These are phyloP conservation scores for Apodemia hepburni DNA, from an alignment of 2,888 invertebrate genomes.

Conservation along the genomic window DNA sequence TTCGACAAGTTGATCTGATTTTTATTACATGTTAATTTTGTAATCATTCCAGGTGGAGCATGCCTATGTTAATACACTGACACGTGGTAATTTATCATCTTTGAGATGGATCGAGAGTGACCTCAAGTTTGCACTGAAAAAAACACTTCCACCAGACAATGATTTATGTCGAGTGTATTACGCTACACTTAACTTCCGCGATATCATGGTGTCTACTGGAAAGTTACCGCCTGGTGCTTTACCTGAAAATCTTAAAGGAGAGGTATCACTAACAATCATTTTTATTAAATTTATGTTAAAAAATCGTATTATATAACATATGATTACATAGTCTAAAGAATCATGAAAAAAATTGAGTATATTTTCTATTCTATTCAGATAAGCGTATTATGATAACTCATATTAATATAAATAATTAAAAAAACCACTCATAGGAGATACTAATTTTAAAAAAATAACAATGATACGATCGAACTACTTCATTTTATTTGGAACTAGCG, in stretches of 20 bases:
- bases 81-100: conserved; percentile 96
- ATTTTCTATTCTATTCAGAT: no score
- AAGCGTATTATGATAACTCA: no score
- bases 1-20: no score
- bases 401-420: no score
- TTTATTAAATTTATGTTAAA: no score
- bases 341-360: no score
- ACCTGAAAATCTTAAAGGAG: conserved; percentile 92
- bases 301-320: no score
- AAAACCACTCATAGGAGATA: no score
- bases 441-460: no score
- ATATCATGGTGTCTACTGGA: conserved; percentile 98
- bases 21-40: not conserved
- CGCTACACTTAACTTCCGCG: conserved; percentile 98
- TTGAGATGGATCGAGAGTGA: conserved; percentile 94
- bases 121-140: conserved; percentile 53
- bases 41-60: conserved; percentile 84
- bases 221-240: conserved; percentile 98
- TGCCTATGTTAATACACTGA: conserved; percentile 96
- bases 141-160: conserved; percentile 61
- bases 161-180: conserved; percentile 94
- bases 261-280: conserved; percentile 42
- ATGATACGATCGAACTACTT: no score
- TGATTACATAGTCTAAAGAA: no score
- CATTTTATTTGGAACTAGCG: no score